Evolutionary conservation across 1,140 invertebrate genomes (phyloP).

Genomic region (Neodiprion pinetum): DNA sequence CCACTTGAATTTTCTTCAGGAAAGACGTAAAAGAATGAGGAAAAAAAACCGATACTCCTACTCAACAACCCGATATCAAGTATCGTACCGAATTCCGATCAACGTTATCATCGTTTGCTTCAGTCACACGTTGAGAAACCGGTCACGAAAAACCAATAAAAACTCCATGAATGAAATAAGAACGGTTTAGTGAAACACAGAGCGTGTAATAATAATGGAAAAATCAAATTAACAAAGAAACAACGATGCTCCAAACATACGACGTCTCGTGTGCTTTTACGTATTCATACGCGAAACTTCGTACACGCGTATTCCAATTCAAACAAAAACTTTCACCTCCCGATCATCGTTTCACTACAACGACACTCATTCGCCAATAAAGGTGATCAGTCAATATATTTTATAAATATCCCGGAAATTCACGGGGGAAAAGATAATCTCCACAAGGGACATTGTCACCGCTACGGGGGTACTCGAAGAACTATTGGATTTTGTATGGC

Average conservation of each 20-base stretch:
- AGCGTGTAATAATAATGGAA: background rate
- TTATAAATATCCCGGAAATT: background rate
- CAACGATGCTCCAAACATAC: background rate
- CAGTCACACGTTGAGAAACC: no score
- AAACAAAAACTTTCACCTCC: slow-evolving; percentile 5
- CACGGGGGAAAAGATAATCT: slow-evolving; percentile 39
- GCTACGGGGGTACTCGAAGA: slow-evolving; percentile 56
- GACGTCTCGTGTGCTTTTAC: background rate
- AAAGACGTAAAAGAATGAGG: no score
- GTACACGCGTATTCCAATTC: background rate
- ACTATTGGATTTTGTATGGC: slow-evolving; percentile 65
- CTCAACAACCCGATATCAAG: background rate
- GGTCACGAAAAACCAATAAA: no score
- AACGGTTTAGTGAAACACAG: background rate
- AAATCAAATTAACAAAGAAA: background rate
- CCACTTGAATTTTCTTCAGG: background rate
- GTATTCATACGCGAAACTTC: background rate
- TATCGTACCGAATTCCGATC: background rate
- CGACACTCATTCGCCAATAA: background rate
- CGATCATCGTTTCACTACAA: background rate
- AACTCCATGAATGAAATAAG: no score
- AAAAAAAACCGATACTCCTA: background rate
- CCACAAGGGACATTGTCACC: slow-evolving; percentile 46
- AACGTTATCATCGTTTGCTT: background rate
- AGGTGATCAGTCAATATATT: background rate